A percentile compares a stretch with the other conserved stretches of the same genome.
phyloP scores from a whole-genome alignment of 2,113 vertebrate genomes.

The Lepus americanus region DNA sequence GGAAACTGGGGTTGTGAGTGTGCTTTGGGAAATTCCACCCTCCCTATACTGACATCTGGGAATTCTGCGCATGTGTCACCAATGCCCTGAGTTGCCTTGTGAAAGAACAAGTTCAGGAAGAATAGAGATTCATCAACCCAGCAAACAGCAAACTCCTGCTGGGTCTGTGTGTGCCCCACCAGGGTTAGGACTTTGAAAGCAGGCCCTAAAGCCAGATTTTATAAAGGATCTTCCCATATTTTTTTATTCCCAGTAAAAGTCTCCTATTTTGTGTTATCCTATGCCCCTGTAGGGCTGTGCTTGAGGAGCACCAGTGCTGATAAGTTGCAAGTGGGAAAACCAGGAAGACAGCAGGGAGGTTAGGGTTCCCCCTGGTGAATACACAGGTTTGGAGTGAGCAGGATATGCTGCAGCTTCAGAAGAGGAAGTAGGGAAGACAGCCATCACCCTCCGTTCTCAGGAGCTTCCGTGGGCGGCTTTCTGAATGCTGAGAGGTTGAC shows the following conservation, averaged over 20 bases:
- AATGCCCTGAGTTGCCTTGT: background rate
- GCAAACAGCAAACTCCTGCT: background rate
- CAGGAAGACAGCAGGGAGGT: conserved; percentile 12
- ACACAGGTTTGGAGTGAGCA: background rate
- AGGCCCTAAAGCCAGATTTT: conserved; percentile 22
- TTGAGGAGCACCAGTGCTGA: background rate
- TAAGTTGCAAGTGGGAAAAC: conserved; percentile 68
- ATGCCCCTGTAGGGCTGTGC: background rate
- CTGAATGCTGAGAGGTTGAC: background rate
- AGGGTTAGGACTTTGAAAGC: conserved; percentile 37
- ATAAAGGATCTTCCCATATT: background rate
- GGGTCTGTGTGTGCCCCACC: background rate
- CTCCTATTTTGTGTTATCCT: conserved; percentile 34
- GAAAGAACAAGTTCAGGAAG: background rate
- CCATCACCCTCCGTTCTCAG: background rate
- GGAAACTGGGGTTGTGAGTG: background rate
- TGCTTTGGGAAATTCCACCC: background rate
- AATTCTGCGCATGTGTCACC: background rate
- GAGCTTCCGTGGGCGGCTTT: background rate
- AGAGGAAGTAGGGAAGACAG: background rate
- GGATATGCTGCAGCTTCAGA: background rate
- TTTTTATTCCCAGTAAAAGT: background rate
- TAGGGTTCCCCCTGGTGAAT: conserved; percentile 21
- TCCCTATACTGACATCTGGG: background rate
- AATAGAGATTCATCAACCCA: background rate